A percentile compares a stretch with the other conserved stretches of the same genome.
These are phyloP conservation scores for Chrysolina oricalcia DNA, from an alignment of 2,888 invertebrate genomes.

Conservation along the genomic window DNA sequence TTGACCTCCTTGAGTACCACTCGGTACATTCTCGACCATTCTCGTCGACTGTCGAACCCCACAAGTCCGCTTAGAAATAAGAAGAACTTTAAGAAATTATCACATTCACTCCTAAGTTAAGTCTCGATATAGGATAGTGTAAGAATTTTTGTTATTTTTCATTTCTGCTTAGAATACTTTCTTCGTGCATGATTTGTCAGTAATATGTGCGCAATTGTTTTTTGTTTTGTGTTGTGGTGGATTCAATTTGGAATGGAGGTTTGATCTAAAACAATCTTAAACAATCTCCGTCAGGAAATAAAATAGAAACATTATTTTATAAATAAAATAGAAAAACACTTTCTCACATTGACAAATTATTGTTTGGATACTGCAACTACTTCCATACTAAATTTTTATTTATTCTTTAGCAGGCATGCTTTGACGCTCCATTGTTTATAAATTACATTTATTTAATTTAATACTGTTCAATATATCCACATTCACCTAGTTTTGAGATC, in stretches of 20 bases:
- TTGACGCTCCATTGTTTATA: too few species aligned
- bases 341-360: background rate
- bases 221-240: conserved; percentile 28
- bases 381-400: too few species aligned
- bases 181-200: conserved; percentile 7
- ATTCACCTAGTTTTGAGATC: too few species aligned
- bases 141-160: conserved; percentile 63
- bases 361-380: too few species aligned
- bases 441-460: too few species aligned
- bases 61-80: conserved; percentile 71
- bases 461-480: too few species aligned
- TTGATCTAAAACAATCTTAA: conserved; percentile 17
- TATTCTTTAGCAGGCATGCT: too few species aligned
- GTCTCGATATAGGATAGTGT: conserved; percentile 67
- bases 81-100: conserved; percentile 71
- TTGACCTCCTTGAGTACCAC: conserved; percentile 68
- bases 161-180: conserved; percentile 40
- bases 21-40: conserved; percentile 59
- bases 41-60: conserved; percentile 67
- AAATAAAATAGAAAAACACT: background rate
- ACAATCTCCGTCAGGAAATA: background rate
- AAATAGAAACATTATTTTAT: background rate
- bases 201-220: conserved; percentile 7
- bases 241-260: conserved; percentile 19
- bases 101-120: conserved; percentile 70